Percentiles rank a stretch among this genome's conserved stretches.
phyloP scores from a whole-genome alignment of 2,888 invertebrate genomes.

The Ypsolopha sequella region DNA sequence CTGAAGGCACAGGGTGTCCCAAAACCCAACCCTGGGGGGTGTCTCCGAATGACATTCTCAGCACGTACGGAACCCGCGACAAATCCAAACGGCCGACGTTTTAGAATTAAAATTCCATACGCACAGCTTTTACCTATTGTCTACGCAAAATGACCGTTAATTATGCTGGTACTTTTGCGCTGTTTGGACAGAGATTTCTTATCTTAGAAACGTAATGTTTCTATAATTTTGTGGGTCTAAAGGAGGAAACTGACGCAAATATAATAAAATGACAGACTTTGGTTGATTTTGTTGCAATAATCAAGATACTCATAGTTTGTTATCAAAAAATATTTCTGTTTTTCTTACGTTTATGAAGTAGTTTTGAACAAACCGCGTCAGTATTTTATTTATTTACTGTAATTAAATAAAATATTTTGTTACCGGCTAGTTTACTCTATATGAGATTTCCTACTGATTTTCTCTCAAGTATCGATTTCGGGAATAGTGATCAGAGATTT shows the following conservation, averaged over 20 bases:
- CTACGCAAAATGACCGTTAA: slow-evolving; percentile 59
- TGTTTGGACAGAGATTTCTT: slow-evolving; percentile 11
- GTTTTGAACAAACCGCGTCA: too few species aligned
- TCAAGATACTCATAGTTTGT: too few species aligned
- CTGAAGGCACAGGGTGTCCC: background rate
- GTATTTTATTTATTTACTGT: too few species aligned
- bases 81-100: slow-evolving; percentile 49
- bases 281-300: slow-evolving; percentile 5
- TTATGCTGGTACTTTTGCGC: slow-evolving; percentile 37
- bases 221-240: too few species aligned
- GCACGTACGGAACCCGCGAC: slow-evolving; percentile 32
- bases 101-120: slow-evolving; percentile 58
- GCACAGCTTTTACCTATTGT: slow-evolving; percentile 54
- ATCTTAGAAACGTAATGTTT: background rate
- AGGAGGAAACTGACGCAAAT: too few species aligned
- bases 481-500: too few species aligned
- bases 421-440: too few species aligned
- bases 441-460: too few species aligned
- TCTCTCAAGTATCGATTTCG: too few species aligned
- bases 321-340: too few species aligned
- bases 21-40: background rate
- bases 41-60: slow-evolving; percentile 16
- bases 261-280: slow-evolving; percentile 1
- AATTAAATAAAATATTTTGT: too few species aligned
- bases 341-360: too few species aligned